A percentile compares a stretch with the other conserved stretches of the same genome.
Conservation (phyloP, 2,888 invertebrate genomes). For the Dryocosmus kuriphilus region DNA sequence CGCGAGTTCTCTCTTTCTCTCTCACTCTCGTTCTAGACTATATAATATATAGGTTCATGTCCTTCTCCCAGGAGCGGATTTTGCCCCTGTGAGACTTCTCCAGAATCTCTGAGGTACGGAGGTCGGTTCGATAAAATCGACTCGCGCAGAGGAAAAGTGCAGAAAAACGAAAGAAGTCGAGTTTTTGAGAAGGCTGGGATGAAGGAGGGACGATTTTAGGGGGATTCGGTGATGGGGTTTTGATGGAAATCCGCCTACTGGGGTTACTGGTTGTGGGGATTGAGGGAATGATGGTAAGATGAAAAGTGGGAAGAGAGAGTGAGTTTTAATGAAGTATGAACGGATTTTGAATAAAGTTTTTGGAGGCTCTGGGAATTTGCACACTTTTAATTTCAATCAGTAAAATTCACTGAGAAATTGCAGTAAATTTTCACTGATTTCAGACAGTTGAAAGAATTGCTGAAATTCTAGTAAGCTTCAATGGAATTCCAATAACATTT, state of each 20-base stretch:
- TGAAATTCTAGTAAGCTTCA: too few relatives aligned
- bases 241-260: constrained; percentile 6
- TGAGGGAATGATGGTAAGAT: neutral
- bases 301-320: neutral
- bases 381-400: too few relatives aligned
- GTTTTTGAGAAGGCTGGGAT: neutral
- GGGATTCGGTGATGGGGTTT: constrained; percentile 2
- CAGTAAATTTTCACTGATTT: too few relatives aligned
- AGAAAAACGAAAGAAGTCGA: neutral
- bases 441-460: too few relatives aligned
- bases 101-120: constrained; percentile 19
- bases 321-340: constrained; percentile 1
- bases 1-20: constrained; percentile 38
- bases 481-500: too few relatives aligned
- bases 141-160: constrained; percentile 20
- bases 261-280: neutral
- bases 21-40: neutral
- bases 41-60: constrained; percentile 18
- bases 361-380: too few relatives aligned
- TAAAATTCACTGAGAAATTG: too few relatives aligned
- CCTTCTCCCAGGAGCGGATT: constrained; percentile 35
- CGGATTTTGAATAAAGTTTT: neutral
- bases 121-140: constrained; percentile 35
- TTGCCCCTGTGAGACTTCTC: constrained; percentile 24
- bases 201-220: neutral